These are phyloP conservation scores for Polydesmus complanatus DNA, from an alignment of 2,888 invertebrate genomes.

Conservation along the genomic window DNA sequence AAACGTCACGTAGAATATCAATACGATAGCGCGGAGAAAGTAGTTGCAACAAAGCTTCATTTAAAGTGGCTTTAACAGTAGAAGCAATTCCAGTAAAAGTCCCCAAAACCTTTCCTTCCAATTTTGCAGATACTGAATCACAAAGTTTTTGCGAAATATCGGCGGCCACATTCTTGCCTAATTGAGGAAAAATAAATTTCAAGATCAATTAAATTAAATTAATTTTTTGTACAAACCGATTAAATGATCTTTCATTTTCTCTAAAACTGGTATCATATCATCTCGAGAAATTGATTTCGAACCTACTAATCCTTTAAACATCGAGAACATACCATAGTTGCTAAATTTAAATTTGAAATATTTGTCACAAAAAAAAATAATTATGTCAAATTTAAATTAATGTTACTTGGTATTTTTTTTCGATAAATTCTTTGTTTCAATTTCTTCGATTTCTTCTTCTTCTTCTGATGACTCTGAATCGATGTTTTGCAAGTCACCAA, in stretches of 20 bases:
- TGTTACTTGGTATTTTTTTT: not conserved
- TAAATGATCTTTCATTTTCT: constrained; percentile 87
- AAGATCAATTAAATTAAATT: constrained; percentile 1
- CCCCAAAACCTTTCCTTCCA: constrained; percentile 79
- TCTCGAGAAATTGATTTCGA: constrained; percentile 68
- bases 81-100: constrained; percentile 87
- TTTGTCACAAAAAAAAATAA: constrained; percentile 1
- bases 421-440: constrained; percentile 37
- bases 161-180: constrained; percentile 89
- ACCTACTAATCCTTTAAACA: constrained; percentile 78
- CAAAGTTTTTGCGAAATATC: constrained; percentile 90
- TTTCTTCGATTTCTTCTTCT: constrained; percentile 43
- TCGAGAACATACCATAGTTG: constrained; percentile 56
- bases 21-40: constrained; percentile 87
- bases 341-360: constrained; percentile 11
- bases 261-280: constrained; percentile 72
- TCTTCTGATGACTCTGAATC: constrained; percentile 44
- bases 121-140: constrained; percentile 73
- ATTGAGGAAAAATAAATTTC: constrained; percentile 22
- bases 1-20: constrained; percentile 88
- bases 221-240: constrained; percentile 39
- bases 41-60: constrained; percentile 83
- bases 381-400: not conserved
- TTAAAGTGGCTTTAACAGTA: constrained; percentile 73
- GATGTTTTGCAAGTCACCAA: constrained; percentile 59